Percentiles rank a stretch among this genome's conserved stretches.
phyloP scores from a whole-genome alignment of 2,888 invertebrate species.

The Campopleginae sp. region DNA sequence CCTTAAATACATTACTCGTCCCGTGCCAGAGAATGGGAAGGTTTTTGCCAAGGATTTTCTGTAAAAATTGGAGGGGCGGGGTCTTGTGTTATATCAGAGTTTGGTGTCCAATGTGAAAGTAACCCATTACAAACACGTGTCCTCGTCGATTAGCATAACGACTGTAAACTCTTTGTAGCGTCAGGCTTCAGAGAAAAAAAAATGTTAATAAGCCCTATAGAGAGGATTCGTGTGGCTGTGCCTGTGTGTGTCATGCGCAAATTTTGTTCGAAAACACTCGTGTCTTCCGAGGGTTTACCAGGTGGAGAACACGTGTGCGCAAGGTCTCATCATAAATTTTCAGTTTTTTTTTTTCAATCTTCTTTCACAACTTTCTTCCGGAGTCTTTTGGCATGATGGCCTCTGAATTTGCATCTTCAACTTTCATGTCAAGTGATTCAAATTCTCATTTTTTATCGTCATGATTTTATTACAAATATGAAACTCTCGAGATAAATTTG shows the following conservation, averaged over 20 bases:
- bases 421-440: not conserved
- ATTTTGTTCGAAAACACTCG: constrained; percentile 39
- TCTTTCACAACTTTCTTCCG: constrained; percentile 12
- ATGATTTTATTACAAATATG: not conserved
- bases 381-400: constrained; percentile 3
- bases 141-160: constrained; percentile 81
- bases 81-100: constrained; percentile 48
- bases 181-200: constrained; percentile 62
- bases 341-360: constrained; percentile 8
- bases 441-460: not conserved
- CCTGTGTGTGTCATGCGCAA: constrained; percentile 64
- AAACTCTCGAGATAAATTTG: not conserved
- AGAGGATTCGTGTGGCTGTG: not conserved
- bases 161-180: constrained; percentile 71
- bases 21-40: not conserved
- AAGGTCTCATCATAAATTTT: constrained; percentile 41
- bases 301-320: constrained; percentile 62
- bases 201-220: constrained; percentile 75
- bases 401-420: constrained; percentile 8
- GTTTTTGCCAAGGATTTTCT: not conserved
- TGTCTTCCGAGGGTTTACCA: constrained; percentile 45
- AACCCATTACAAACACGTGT: constrained; percentile 81
- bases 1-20: not conserved
- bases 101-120: constrained; percentile 76
- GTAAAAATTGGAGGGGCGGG: constrained; percentile 18